Evolutionary conservation across 2,888 invertebrate species (phyloP), one percentile per base, ranked within the genome.

Genomic region (Muschampia plurimacula): DNA sequence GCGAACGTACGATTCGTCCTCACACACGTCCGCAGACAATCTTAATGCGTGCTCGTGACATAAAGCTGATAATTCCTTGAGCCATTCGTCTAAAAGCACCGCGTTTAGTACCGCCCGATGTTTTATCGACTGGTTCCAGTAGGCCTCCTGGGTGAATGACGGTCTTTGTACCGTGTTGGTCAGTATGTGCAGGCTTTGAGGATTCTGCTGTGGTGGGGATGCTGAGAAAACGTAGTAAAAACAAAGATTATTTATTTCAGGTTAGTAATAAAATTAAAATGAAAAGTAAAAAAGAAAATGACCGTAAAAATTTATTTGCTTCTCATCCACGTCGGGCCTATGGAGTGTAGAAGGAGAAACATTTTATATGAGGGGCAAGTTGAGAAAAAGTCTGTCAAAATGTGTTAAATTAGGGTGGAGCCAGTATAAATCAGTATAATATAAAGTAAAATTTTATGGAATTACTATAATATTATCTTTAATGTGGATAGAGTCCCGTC

Each of bases 41-140:
- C 92, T 83, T 0, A 97, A 95, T 7, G 98, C 97, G 87, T 99
- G 99, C 89, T 99, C 99, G 88, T 99, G 98, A 76, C 98, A 97
- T 72, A 99, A 95, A 13, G 99, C 98, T 0, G 99, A 98, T 74
- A 99, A 93, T 91, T 99, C 99, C 88, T 99, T 98, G 0, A 99
- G 95, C 97, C 99, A 99, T 87, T 99, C 99, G 83, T 99, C 98
- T 75, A 99, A 93, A 63, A 99, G 93, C 7, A 99, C 97, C 1
- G 99, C 98, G 83, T 94, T 95, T 9, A 95, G 83, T 70, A 94
- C 85, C 2, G 92, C 88, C 0, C 92, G 89, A 2, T 91, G 83
- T 0, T 91, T 89, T 22, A 90, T 87, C 0, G 95, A 92, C 73
- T 93, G 91, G 79, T 89, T 89, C 95, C 95, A 95, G 78, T 92